Evolutionary conservation across 2,797 vertebrate genomes (phyloP).

Genomic region (Centroberyx gerrardi): DNA sequence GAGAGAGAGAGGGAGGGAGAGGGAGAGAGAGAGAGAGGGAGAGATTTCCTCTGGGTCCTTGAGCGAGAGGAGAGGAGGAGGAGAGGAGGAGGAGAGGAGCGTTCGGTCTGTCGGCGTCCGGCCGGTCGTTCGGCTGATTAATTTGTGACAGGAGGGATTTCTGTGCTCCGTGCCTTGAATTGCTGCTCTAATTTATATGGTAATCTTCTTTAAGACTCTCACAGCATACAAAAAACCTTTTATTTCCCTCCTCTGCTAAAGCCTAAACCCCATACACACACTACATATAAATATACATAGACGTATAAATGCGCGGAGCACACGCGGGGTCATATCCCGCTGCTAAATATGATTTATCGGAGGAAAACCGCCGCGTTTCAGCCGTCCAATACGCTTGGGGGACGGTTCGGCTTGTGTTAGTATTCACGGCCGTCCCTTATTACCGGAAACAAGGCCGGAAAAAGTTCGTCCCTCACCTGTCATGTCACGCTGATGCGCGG

Average conservation of each 20-base stretch:
- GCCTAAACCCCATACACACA: constrained; percentile 52
- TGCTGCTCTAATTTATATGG: constrained; percentile 83
- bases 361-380: constrained; percentile 24
- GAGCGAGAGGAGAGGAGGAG: constrained; percentile 36
- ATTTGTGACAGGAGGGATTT: constrained; percentile 84
- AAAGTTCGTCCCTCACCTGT: constrained; percentile 35
- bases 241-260: constrained; percentile 65
- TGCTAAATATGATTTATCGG: neutral
- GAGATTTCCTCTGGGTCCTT: constrained; percentile 68
- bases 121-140: constrained; percentile 76
- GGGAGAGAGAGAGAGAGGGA: constrained; percentile 41
- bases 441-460: constrained; percentile 21
- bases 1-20: constrained; percentile 29
- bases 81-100: constrained; percentile 17
- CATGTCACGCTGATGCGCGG: constrained; percentile 34
- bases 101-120: constrained; percentile 65
- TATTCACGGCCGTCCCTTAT: constrained; percentile 27
- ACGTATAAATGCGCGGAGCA: neutral
- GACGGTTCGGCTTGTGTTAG: neutral
- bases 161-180: constrained; percentile 73
- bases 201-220: constrained; percentile 81
- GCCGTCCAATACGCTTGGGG: constrained; percentile 2
- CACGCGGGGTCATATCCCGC: constrained; percentile 10
- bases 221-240: constrained; percentile 73
- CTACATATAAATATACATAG: constrained; percentile 40